phyloP scores from a whole-genome alignment of 2,888 invertebrate species.

The Anaspis maculata region DNA sequence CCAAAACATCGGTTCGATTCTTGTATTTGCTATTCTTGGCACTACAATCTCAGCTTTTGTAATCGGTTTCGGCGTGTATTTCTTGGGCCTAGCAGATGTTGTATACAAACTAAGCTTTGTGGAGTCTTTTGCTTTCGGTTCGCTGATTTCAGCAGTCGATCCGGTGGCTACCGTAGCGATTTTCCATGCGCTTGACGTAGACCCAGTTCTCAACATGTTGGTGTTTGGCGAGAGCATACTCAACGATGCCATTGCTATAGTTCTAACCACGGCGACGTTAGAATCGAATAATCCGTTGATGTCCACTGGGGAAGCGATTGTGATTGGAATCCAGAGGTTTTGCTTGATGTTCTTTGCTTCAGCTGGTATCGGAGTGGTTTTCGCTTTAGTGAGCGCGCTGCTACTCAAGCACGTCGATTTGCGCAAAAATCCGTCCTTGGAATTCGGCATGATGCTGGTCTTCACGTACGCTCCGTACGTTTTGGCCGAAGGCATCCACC shows the following conservation, averaged over 20 bases:
- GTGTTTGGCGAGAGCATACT: slow-evolving; percentile 94
- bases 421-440: slow-evolving; percentile 93
- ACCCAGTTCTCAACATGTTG: slow-evolving; percentile 97
- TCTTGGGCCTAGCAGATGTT: slow-evolving; percentile 84
- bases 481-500: slow-evolving; percentile 76
- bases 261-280: slow-evolving; percentile 82
- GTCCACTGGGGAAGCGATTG: slow-evolving; percentile 74
- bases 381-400: slow-evolving; percentile 88
- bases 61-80: slow-evolving; percentile 92
- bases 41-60: slow-evolving; percentile 95
- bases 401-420: slow-evolving; percentile 92
- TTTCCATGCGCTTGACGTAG: slow-evolving; percentile 94
- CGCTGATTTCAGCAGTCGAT: slow-evolving; percentile 96
- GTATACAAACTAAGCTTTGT: slow-evolving; percentile 90
- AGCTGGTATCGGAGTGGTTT: slow-evolving; percentile 90
- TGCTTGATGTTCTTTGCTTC: slow-evolving; percentile 98
- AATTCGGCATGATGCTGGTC: slow-evolving; percentile 97
- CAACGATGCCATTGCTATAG: slow-evolving; percentile 98
- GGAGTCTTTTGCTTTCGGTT: slow-evolving; percentile 98
- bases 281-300: slow-evolving; percentile 59
- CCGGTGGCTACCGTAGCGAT: slow-evolving; percentile 99
- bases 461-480: slow-evolving; percentile 99
- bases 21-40: slow-evolving; percentile 95
- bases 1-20: slow-evolving; percentile 97
- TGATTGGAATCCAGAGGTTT: slow-evolving; percentile 82